phyloP scores from a whole-genome alignment of 2,113 vertebrate genomes.

The Nesogale talazaci region DNA sequence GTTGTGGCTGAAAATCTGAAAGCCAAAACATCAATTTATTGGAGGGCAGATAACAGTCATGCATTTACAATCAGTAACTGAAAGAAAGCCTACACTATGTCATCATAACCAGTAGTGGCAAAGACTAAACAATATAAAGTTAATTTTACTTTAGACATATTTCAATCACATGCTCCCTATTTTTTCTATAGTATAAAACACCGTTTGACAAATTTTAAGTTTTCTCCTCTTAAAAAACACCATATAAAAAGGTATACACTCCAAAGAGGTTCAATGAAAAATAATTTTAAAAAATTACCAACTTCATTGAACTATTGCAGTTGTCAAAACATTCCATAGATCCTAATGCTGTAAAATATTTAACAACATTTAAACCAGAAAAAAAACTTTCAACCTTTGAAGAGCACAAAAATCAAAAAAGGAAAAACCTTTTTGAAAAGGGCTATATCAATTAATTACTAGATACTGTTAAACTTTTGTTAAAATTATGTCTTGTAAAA shows the following conservation, averaged over 20 bases:
- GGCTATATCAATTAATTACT: slow-evolving; percentile 70
- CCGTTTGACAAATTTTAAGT: slow-evolving; percentile 77
- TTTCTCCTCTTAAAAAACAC: slow-evolving; percentile 84
- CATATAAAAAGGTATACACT: slow-evolving; percentile 86
- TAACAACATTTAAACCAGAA: slow-evolving; percentile 98
- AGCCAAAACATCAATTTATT: slow-evolving; percentile 82
- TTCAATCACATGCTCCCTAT: slow-evolving; percentile 58
- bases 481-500: slow-evolving; percentile 24
- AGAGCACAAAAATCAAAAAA: slow-evolving; percentile 88
- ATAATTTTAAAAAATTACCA: slow-evolving; percentile 97
- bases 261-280: slow-evolving; percentile 92
- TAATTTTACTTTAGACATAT: slow-evolving; percentile 63
- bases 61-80: slow-evolving; percentile 78
- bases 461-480: slow-evolving; percentile 66
- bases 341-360: slow-evolving; percentile 99
- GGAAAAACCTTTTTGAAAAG: slow-evolving; percentile 85
- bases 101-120: slow-evolving; percentile 74
- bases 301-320: slow-evolving; percentile 97
- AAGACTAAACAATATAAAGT: slow-evolving; percentile 71
- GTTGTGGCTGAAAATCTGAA: slow-evolving; percentile 82
- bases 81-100: slow-evolving; percentile 78
- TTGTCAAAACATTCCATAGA: slow-evolving; percentile 98
- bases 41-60: slow-evolving; percentile 78
- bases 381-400: slow-evolving; percentile 89
- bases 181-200: slow-evolving; percentile 41